Percentiles rank a stretch among this genome's conserved stretches.
phyloP scores from a whole-genome alignment of 2,888 invertebrate species.

The Lycia hirtaria region DNA sequence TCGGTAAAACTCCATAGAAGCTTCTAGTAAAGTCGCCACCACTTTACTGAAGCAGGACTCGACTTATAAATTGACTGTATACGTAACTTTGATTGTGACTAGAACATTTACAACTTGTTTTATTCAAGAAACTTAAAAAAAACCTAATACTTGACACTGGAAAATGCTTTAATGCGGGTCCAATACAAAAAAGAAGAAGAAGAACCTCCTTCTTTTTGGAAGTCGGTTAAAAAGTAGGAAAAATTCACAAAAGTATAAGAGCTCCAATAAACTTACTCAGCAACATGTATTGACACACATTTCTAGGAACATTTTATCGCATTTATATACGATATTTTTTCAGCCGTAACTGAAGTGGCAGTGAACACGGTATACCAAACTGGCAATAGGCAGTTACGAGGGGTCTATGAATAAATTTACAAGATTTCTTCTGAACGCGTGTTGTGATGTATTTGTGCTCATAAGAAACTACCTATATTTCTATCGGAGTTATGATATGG shows the following conservation, averaged over 20 bases:
- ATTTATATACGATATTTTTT: constrained; percentile 29
- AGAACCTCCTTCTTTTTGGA: too few relatives aligned
- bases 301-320: constrained; percentile 28
- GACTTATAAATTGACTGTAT: too few relatives aligned
- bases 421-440: constrained; percentile 35
- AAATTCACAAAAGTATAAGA: background rate
- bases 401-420: constrained; percentile 54
- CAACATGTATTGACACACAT: constrained; percentile 24
- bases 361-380: constrained; percentile 39
- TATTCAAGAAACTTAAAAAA: too few relatives aligned
- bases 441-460: constrained; percentile 20
- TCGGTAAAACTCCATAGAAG: too few relatives aligned
- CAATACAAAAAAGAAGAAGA: too few relatives aligned
- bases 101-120: too few relatives aligned
- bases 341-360: constrained; percentile 32
- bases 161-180: too few relatives aligned
- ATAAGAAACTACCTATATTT: constrained; percentile 23
- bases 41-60: too few relatives aligned
- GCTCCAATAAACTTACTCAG: constrained; percentile 9
- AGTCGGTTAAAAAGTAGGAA: too few relatives aligned
- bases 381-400: constrained; percentile 39
- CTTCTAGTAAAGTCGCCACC: too few relatives aligned
- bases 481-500: background rate
- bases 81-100: too few relatives aligned
- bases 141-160: too few relatives aligned